Evolutionary conservation across 2,888 invertebrate species (phyloP), one percentile per base, ranked within the genome.

Genomic region (Sesia bembeciformis): DNA sequence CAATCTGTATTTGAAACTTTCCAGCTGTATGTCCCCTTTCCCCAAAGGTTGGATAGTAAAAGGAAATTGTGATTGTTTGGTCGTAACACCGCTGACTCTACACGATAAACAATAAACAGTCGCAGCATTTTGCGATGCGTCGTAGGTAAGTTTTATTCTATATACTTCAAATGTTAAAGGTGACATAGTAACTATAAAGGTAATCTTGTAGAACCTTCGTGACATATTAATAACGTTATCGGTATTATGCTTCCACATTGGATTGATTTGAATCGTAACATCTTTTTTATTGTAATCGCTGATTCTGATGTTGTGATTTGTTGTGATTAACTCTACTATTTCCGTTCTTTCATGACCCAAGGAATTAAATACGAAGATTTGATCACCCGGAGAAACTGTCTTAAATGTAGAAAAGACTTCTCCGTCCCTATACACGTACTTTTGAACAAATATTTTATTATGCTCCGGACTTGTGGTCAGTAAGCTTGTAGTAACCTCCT

Each of bases 351-450:
- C 91, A 60, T 96, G 96, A 3, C 93, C 94, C 40, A 97, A 78
- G 0, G 97, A 93, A 80, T 98, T 98, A 72, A 95, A 97, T 1
- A 98, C 78, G 4, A 96, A 92, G 56, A 96, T 89, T 73, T 91
- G 91, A 69, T 90, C 92, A 39, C 91, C 91, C 6, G 90, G 84
- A 53, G 82, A 83, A 8, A 95, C 75, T 38, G 90, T 90, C 60
- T 68, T 81, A 53, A 82, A 84, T 4, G 68, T 60, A 3, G 85
- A 78, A 49, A 79, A 76, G 53, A 85, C 79, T 65, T 87, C 85
- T 4, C 86, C 86, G 43, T 86, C 79, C 64, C 80, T 71, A 51
- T 79, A 82, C 0, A 87, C 77, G 59, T 84, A 82, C 59, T 87
- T 88, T 53, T 78, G 77, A 3, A 87, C 66, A 60, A 80, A 80